Percentiles rank a stretch among this genome's conserved stretches.
phyloP scores from a whole-genome alignment of 2,888 invertebrate genomes.

The Aethes cnicana region DNA sequence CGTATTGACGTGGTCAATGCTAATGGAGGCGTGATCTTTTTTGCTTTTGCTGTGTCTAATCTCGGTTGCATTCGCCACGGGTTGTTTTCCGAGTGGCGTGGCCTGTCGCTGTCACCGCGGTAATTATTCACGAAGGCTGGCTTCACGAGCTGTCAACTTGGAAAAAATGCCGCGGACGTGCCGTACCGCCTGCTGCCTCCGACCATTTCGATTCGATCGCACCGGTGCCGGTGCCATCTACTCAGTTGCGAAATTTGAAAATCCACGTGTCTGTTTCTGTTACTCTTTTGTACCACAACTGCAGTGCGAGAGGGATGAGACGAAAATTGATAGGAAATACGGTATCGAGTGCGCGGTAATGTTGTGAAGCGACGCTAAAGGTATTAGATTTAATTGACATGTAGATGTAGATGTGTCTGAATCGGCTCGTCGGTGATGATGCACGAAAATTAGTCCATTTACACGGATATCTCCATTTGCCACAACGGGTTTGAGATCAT shows the following conservation, averaged over 20 bases:
- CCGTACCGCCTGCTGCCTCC: constrained; percentile 37
- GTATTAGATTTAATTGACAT: not conserved
- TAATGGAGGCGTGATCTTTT: constrained; percentile 76
- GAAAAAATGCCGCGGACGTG: constrained; percentile 53
- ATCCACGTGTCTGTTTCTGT: too few relatives aligned
- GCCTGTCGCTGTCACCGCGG: constrained; percentile 74
- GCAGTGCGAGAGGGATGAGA: too few relatives aligned
- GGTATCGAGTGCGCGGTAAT: too few relatives aligned
- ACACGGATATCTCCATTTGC: not conserved
- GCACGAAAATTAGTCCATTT: not conserved
- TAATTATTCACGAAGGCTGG: constrained; percentile 75
- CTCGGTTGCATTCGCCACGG: constrained; percentile 71
- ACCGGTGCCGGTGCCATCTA: not conserved
- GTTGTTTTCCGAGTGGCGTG: constrained; percentile 67
- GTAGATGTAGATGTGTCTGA: not conserved
- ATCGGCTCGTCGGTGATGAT: not conserved
- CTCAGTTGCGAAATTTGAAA: too few relatives aligned
- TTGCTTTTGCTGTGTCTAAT: constrained; percentile 69
- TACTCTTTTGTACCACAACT: too few relatives aligned
- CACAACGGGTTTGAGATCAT: not conserved
- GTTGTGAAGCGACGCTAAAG: too few relatives aligned
- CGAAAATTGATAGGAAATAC: too few relatives aligned
- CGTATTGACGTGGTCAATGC: constrained; percentile 75
- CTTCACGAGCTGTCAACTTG: constrained; percentile 52
- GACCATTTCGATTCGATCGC: constrained; percentile 26